phyloP scores from a whole-genome alignment of 2,113 vertebrate species.

The Sporophila hypoxantha region DNA sequence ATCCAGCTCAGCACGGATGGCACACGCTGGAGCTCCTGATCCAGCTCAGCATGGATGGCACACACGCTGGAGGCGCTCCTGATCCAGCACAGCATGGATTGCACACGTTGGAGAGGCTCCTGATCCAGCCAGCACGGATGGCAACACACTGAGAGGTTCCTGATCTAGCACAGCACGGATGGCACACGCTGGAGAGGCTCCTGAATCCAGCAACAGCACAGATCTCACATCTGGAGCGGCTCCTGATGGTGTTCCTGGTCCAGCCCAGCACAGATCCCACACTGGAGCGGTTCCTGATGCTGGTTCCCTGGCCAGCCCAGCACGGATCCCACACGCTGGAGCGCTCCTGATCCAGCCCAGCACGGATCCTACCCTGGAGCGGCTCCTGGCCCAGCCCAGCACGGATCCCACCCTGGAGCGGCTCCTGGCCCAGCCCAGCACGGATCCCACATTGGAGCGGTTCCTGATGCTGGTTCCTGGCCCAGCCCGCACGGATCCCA shows the following conservation, averaged over 20 bases:
- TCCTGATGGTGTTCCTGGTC: too few relatives aligned
- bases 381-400: neutral
- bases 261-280: neutral
- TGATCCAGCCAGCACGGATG: too few relatives aligned
- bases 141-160: neutral
- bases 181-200: neutral
- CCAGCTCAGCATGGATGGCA: too few relatives aligned
- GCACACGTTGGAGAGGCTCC: neutral
- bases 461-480: too few relatives aligned
- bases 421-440: neutral
- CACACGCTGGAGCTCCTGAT: neutral
- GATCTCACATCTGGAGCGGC: too few relatives aligned
- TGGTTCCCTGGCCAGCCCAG: neutral
- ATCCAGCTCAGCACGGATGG: too few relatives aligned
- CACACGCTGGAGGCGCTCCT: neutral
- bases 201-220: too few relatives aligned
- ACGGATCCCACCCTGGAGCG: neutral
- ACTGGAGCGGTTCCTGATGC: neutral
- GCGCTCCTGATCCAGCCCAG: neutral
- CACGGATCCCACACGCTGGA: neutral
- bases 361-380: neutral
- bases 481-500: neutral
- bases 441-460: too few relatives aligned
- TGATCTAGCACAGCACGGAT: fast-evolving
- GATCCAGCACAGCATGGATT: neutral